Evolutionary conservation across 2,888 invertebrate genomes (phyloP).

Genomic region (Euspilapteryx auroguttella): DNA sequence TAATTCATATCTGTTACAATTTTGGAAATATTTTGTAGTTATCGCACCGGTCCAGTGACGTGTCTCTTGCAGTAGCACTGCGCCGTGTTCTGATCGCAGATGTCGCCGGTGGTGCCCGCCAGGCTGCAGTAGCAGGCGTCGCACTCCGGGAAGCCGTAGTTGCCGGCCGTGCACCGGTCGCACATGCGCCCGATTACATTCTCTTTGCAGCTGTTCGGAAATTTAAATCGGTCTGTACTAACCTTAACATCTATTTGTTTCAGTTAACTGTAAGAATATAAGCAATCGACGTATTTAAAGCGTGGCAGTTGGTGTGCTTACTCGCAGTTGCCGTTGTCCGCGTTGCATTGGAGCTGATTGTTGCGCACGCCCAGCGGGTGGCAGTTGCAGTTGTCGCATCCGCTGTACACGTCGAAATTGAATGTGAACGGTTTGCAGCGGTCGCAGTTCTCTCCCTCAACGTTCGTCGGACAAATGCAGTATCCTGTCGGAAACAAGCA

Average conservation of each 20-base stretch:
- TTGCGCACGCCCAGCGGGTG: slow-evolving; percentile 77
- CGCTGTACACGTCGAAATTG: slow-evolving; percentile 91
- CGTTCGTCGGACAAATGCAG: slow-evolving; percentile 91
- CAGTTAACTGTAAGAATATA: too few species aligned
- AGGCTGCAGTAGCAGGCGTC: slow-evolving; percentile 78
- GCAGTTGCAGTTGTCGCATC: slow-evolving; percentile 95
- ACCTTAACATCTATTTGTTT: too few species aligned
- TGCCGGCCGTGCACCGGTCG: slow-evolving; percentile 83
- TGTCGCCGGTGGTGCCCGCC: slow-evolving; percentile 81
- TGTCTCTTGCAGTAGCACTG: slow-evolving; percentile 83
- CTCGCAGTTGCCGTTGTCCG: slow-evolving; percentile 83
- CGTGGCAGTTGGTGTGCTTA: too few species aligned
- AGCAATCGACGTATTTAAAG: too few species aligned
- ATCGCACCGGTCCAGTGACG: slow-evolving; percentile 41
- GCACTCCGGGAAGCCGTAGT: slow-evolving; percentile 88
- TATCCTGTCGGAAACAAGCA: slow-evolving; percentile 45
- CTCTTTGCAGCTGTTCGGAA: slow-evolving; percentile 67
- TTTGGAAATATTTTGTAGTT: too few species aligned
- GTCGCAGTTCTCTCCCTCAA: slow-evolving; percentile 88
- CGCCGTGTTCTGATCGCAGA: slow-evolving; percentile 81
- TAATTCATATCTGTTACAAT: too few species aligned
- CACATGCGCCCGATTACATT: slow-evolving; percentile 90
- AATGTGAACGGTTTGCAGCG: slow-evolving; percentile 87
- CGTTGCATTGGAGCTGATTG: slow-evolving; percentile 83
- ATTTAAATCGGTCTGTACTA: slow-evolving; percentile 1